Conservation (phyloP, 2,113 vertebrate genomes). For the Psittacula cyanocephala region DNA sequence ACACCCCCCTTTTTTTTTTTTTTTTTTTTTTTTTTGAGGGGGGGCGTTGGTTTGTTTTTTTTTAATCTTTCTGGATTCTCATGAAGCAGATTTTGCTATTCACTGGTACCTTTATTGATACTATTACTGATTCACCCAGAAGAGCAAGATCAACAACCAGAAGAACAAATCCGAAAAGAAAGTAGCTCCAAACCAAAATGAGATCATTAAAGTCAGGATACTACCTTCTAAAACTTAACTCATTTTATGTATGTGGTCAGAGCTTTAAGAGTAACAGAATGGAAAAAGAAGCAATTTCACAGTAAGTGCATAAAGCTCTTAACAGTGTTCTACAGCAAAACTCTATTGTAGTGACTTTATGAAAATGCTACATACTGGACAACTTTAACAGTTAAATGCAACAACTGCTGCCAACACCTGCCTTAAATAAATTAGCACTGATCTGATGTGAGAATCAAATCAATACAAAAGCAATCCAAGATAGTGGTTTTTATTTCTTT, state of each 20-base stretch:
- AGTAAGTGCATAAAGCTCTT: background rate
- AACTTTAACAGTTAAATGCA: background rate
- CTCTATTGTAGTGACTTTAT: background rate
- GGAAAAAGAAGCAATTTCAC: background rate
- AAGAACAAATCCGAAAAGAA: background rate
- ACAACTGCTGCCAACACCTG: background rate
- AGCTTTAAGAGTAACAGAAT: background rate
- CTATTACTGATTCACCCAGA: background rate
- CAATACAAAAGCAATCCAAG: background rate
- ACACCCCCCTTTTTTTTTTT: no score
- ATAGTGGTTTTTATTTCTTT: background rate
- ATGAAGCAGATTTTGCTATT: background rate
- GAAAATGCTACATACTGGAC: background rate
- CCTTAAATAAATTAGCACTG: background rate
- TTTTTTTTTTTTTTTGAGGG: no score
- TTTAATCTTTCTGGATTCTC: background rate
- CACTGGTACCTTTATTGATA: background rate
- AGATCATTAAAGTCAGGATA: background rate
- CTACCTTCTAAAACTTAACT: background rate
- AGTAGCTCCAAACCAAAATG: background rate
- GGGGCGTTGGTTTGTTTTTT: background rate
- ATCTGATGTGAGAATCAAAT: background rate
- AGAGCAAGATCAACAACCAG: fast-evolving
- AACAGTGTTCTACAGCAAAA: background rate
- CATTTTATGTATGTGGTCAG: background rate